Conservation (phyloP, 2,888 invertebrate species). For the Clepsis dumicolana region DNA sequence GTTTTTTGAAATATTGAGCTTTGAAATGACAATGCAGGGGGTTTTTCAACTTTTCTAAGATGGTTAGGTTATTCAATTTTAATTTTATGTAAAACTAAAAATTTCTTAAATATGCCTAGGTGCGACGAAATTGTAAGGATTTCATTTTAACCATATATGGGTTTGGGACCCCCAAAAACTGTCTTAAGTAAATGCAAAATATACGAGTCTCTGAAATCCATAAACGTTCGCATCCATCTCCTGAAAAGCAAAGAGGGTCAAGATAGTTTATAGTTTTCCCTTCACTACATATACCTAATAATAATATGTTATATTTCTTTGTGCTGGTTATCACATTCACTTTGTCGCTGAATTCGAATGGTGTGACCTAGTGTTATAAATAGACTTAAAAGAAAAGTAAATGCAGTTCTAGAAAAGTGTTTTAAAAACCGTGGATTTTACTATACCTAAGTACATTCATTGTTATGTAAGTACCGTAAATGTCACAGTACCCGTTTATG, state of each 20-base stretch:
- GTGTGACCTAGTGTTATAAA: not conserved
- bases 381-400: not conserved
- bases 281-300: not conserved
- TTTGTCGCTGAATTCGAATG: not conserved
- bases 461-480: too few relatives aligned
- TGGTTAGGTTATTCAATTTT: too few relatives aligned
- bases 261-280: slow-evolving; percentile 10
- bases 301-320: slow-evolving; percentile 3
- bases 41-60: too few relatives aligned
- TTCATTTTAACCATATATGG: not conserved
- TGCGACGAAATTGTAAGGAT: not conserved
- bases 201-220: not conserved
- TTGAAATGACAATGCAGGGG: too few relatives aligned
- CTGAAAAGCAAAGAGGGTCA: slow-evolving; percentile 10
- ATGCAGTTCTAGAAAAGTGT: not conserved
- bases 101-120: too few relatives aligned
- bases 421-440: too few relatives aligned
- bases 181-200: slow-evolving; percentile 9
- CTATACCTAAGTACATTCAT: too few relatives aligned
- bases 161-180: not conserved
- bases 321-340: slow-evolving; percentile 17
- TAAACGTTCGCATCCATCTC: slow-evolving; percentile 14
- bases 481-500: too few relatives aligned
- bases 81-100: too few relatives aligned
- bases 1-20: too few relatives aligned